Evolutionary conservation across 2,888 invertebrate species (phyloP), one percentile per base, ranked within the genome.

Genomic region (Mythimna ferrago): DNA sequence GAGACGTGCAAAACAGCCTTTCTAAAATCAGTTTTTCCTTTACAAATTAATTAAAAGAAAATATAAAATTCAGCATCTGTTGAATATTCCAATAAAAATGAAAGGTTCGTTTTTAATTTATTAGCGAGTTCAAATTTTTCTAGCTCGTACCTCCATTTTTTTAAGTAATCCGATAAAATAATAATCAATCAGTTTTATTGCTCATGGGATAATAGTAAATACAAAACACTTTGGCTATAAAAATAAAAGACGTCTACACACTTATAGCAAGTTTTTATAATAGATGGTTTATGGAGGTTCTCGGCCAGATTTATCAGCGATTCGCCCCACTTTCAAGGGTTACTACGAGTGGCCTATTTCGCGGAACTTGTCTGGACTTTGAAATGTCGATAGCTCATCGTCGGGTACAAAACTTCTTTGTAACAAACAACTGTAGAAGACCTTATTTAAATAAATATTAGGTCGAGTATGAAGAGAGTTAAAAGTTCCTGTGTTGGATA

Each of bases 321-420:
- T 73, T 71, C 76, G 78, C 58, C 72, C 80, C 64, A 86, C 67
- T 82, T 85, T 74, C 65, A 82, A 82, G 85, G 72, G 86, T 80
- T 74, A 75, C 66, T 58, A 69, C 58, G 76, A 73, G 67, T 78
- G 73, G 80, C 73, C 82, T 71, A 85, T 74, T 86, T 80, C 54
- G 67, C 44, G 56, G 54, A 74, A 74, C 64, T 84, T 78, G 54
- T 71, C 61, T 69, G 72, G 48, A 69, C 66, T 66, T 71, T 44
- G 60, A 48, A 73, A 73, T 69, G 48, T 74, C 82, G 70, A 84
- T 78, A 74, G 54, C 68, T 61, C 61, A 68, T 74, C 14, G 51
- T 60, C 21, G n/a, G n/a, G 1, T 21, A 56, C 16, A 56, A 73
- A 63, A 61, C n/a, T 66, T 73, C 9, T 54, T 70, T 21, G 41